Conservation (phyloP, 1,140 invertebrate species). For the Bursaphelenchus mucronatus region DNA sequence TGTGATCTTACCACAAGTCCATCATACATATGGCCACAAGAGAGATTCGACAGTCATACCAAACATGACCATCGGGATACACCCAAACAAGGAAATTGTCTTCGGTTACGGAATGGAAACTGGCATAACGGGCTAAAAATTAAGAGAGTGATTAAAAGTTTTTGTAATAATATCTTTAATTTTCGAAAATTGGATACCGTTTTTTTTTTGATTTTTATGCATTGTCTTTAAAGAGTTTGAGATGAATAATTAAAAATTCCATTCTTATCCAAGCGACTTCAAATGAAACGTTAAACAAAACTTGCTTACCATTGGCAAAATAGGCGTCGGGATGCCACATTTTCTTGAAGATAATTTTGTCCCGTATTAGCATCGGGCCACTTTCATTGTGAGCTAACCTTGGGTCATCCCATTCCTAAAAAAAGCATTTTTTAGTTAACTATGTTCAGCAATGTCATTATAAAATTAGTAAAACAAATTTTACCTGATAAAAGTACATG, state of each 20-base stretch:
- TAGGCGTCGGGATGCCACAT: slow-evolving; percentile 59
- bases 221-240: neutral
- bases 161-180: slow-evolving; percentile 12
- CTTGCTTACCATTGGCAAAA: slow-evolving; percentile 46
- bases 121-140: slow-evolving; percentile 48
- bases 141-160: slow-evolving; percentile 28
- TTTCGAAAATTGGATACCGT: neutral
- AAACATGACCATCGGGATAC: slow-evolving; percentile 55
- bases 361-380: slow-evolving; percentile 53
- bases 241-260: no score
- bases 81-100: slow-evolving; percentile 59
- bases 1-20: slow-evolving; percentile 43
- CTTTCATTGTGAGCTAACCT: slow-evolving; percentile 51
- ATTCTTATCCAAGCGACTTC: no score
- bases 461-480: slow-evolving; percentile 20
- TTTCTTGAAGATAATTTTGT: slow-evolving; percentile 52
- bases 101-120: slow-evolving; percentile 57
- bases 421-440: slow-evolving; percentile 15
- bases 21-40: slow-evolving; percentile 57
- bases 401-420: slow-evolving; percentile 54
- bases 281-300: neutral
- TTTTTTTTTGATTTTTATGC: no score
- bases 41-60: slow-evolving; percentile 59
- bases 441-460: neutral
- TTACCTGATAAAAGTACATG: slow-evolving; percentile 58